Base-by-base conservation (phyloP, 2,888 invertebrate genomes). In the Xestia ashworthii region DNA sequence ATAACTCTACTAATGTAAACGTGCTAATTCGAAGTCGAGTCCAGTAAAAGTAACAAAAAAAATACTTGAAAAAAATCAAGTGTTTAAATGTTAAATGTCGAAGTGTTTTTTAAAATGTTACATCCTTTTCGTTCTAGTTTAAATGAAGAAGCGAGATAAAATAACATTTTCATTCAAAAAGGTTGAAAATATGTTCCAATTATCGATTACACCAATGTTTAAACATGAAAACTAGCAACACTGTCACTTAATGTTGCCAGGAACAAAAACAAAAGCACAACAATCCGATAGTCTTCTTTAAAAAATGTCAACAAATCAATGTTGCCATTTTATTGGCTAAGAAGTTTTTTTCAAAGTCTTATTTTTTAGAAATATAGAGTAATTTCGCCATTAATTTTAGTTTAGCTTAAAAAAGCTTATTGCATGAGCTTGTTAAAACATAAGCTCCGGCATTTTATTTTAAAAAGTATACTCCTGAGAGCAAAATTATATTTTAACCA, bases 51-150 rank as follows among this genome's bases (percentile, higher is more conserved):
- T 66, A 81, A 85, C 85, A 82, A 83, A 71, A 82, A 46, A 85
- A 83, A 83, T 72, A 78, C 86, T 85, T 83, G 69, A 82, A 71
- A 6, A 41, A 9, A 25, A 46, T 78, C 65, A 86, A 83, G 83
- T 78, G 53, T 65, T 85, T 82, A 19, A 86, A 78, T 83, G 68
- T 86, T 66, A 78, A 16, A 53, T 53, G 64, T 69, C 53, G 46
- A 55, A 22, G n/a, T 44, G 3, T 0, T 48, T 60, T 32, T 0
- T 12, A 71, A 25, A 48, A 9, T 71, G 1, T 58, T 53, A 5
- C 32, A 38, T 66, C 22, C 32, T 19, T 69, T 46, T 71, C 41
- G 19, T 71, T 74, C 19, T 60, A 53, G 14, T 38, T 46, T 44
- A 50, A 53, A 74, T 44, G 67, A 80, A 6, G 53, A 48, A 71